These are phyloP conservation scores for Epistrophella euchroma DNA, from an alignment of 2,888 invertebrate species.

Conservation along the genomic window DNA sequence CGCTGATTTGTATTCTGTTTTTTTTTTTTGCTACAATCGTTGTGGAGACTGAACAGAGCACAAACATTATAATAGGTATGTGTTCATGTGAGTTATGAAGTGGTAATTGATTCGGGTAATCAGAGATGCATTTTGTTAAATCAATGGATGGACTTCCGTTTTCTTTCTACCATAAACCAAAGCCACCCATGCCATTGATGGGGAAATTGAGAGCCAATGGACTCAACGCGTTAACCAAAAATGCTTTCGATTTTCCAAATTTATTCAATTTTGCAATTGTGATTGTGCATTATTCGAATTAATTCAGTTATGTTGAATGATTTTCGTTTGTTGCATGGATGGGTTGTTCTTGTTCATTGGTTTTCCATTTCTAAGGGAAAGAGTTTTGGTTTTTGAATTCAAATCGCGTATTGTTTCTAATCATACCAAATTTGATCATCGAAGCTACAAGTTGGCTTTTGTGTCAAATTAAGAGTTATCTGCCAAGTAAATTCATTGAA, in stretches of 20 bases:
- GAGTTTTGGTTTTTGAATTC: neutral
- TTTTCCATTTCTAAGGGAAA: neutral
- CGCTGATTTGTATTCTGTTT: conserved; percentile 10
- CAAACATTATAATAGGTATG: neutral
- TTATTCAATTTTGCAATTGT: conserved; percentile 45
- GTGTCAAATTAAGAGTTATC: too few species aligned
- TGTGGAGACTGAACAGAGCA: neutral
- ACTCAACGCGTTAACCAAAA: conserved; percentile 35
- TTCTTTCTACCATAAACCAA: conserved; percentile 12
- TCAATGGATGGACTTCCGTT: conserved; percentile 42
- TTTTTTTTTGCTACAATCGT: conserved; percentile 1
- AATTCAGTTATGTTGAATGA: conserved; percentile 19
- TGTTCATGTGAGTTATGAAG: conserved; percentile 37
- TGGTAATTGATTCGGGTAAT: conserved; percentile 59
- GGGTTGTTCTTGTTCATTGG: conserved; percentile 39
- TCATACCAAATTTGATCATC: neutral
- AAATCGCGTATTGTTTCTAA: neutral
- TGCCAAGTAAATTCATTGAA: too few species aligned
- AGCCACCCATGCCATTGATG: neutral
- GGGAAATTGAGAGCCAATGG: conserved; percentile 35
- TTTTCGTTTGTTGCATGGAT: conserved; percentile 22
- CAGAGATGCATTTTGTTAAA: conserved; percentile 65
- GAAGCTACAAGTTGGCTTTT: neutral
- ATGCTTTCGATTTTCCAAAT: conserved; percentile 46
- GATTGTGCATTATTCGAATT: conserved; percentile 33